Percentiles rank a stretch among this genome's conserved stretches.
phyloP scores from a whole-genome alignment of 2,888 invertebrate species.

The Prosopocoilus inquinatus region DNA sequence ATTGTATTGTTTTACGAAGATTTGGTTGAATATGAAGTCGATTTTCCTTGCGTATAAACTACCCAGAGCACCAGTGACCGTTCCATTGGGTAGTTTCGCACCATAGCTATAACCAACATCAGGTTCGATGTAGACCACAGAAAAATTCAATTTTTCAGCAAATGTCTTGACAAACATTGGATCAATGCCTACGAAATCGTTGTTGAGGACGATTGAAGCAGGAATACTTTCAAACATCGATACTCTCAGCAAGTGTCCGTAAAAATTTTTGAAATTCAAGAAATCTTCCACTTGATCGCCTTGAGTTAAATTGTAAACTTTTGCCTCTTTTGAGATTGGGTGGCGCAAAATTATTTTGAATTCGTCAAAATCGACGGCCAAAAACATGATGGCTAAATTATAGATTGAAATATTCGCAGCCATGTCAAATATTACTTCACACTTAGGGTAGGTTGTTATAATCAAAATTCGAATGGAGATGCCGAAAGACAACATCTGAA shows the following conservation, averaged over 20 bases:
- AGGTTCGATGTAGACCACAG: slow-evolving; percentile 9
- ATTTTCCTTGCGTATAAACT: slow-evolving; percentile 41
- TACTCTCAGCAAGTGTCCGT: slow-evolving; percentile 9
- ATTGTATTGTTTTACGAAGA: slow-evolving; percentile 50
- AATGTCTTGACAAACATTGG: slow-evolving; percentile 18
- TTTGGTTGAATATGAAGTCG: slow-evolving; percentile 47
- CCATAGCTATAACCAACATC: slow-evolving; percentile 31
- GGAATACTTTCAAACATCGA: slow-evolving; percentile 20
- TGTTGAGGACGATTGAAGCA: slow-evolving; percentile 10
- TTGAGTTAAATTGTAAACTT: slow-evolving; percentile 5
- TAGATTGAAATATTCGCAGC: too few relatives aligned
- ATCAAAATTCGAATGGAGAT: too few relatives aligned
- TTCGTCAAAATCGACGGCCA: too few relatives aligned
- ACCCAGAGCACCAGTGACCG: slow-evolving; percentile 46
- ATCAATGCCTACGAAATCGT: slow-evolving; percentile 19
- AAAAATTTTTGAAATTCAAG: slow-evolving; percentile 16
- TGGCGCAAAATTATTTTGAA: too few relatives aligned
- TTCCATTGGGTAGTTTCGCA: slow-evolving; percentile 41
- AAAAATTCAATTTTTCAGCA: slow-evolving; percentile 19
- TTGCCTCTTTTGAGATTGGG: too few relatives aligned
- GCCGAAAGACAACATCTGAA: too few relatives aligned
- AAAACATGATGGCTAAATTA: too few relatives aligned
- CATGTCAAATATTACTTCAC: too few relatives aligned
- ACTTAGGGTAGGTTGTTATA: too few relatives aligned
- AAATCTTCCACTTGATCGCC: slow-evolving; percentile 4